These are phyloP conservation scores for Ctenodactylus gundi DNA, from an alignment of 2,113 vertebrate species.

Conservation along the genomic window DNA sequence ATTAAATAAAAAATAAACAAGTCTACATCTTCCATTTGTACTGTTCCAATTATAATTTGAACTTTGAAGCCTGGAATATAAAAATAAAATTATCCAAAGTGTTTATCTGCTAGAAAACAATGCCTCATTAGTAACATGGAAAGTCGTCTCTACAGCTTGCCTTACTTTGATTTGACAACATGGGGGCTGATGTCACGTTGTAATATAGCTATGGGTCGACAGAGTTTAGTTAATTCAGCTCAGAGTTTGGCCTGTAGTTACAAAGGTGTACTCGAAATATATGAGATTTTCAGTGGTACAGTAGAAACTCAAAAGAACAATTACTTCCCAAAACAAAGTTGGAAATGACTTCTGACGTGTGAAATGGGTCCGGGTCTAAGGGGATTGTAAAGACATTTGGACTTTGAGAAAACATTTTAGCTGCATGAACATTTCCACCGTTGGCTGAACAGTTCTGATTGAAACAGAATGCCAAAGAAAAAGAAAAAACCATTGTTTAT, in stretches of 20 bases:
- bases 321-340: slow-evolving; percentile 10
- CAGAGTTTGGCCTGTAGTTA: background rate
- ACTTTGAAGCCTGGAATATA: slow-evolving; percentile 31
- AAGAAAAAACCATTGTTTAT: background rate
- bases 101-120: slow-evolving; percentile 25
- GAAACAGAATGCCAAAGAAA: slow-evolving; percentile 34
- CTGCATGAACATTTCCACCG: background rate
- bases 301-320: slow-evolving; percentile 8
- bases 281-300: background rate
- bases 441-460: slow-evolving; percentile 7
- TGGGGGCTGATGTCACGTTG: background rate
- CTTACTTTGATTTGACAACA: slow-evolving; percentile 1
- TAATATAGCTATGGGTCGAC: background rate
- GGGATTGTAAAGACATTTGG: background rate
- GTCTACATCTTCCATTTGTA: background rate
- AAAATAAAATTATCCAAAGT: slow-evolving; percentile 66
- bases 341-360: slow-evolving; percentile 45
- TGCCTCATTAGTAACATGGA: slow-evolving; percentile 58
- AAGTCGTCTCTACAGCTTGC: background rate
- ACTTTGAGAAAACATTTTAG: slow-evolving; percentile 42
- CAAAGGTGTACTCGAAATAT: slow-evolving; percentile 18
- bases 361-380: slow-evolving; percentile 1
- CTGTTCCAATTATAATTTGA: slow-evolving; percentile 61
- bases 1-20: background rate
- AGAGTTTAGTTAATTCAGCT: slow-evolving; percentile 26